phyloP scores from a whole-genome alignment of 2,113 vertebrate species.

The Cygnus buccinator region DNA sequence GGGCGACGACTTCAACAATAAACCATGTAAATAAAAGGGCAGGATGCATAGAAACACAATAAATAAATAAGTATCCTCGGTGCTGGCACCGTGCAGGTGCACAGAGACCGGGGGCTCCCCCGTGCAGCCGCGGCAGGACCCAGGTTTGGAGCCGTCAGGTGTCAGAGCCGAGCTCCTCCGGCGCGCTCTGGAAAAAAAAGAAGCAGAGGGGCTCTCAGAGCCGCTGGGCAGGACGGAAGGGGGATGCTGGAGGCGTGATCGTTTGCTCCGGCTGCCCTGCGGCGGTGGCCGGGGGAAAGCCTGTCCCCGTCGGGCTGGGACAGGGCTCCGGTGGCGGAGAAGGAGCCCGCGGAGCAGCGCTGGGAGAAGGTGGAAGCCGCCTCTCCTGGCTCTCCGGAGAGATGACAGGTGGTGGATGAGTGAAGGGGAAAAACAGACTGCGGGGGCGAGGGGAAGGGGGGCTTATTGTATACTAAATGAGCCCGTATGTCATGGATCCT shows the following conservation, averaged over 20 bases:
- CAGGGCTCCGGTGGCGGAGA: neutral
- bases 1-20: fast-evolving
- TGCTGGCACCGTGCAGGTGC: fast-evolving
- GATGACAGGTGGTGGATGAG: slow-evolving; percentile 67
- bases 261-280: neutral
- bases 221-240: neutral
- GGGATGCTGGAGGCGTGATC: neutral
- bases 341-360: neutral
- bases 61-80: neutral
- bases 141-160: neutral
- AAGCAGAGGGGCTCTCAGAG: neutral
- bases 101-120: neutral
- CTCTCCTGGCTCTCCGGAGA: slow-evolving; percentile 22
- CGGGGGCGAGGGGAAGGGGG: neutral
- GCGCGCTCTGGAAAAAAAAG: neutral
- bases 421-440: slow-evolving; percentile 3
- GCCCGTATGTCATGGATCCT: slow-evolving; percentile 56
- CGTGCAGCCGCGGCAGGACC: neutral
- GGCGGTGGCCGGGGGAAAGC: neutral
- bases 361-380: neutral
- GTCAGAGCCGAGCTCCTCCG: neutral
- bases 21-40: fast-evolving
- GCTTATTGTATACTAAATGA: slow-evolving; percentile 28
- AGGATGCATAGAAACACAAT: neutral
- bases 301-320: fast-evolving